These are phyloP conservation scores for Gobius niger DNA, from an alignment of 2,113 vertebrate genomes.

Conservation along the genomic window DNA sequence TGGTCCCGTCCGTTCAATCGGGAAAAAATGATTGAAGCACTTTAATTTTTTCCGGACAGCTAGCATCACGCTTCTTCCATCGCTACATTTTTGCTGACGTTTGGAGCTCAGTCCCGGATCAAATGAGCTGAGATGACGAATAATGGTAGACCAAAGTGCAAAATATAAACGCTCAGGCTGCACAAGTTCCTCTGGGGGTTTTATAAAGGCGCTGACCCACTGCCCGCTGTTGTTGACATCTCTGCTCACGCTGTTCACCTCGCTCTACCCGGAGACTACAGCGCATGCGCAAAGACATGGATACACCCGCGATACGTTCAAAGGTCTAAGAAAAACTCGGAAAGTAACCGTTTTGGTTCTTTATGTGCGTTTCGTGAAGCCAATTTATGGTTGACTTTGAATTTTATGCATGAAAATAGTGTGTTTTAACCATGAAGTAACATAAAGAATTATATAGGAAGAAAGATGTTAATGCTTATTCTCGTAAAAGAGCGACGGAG, in stretches of 20 bases:
- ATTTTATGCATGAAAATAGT: no score
- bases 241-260: conserved; percentile 37
- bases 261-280: not conserved
- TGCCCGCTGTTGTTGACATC: conserved; percentile 61
- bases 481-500: not conserved
- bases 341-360: not conserved
- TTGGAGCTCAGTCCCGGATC: not conserved
- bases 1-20: not conserved
- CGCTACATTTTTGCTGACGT: conserved; percentile 20
- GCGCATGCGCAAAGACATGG: conserved; percentile 33
- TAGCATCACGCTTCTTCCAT: conserved; percentile 25
- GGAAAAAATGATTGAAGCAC: conserved; percentile 1
- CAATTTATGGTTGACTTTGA: not conserved
- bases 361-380: not conserved
- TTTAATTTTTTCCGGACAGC: conserved; percentile 32
- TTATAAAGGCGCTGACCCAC: conserved; percentile 42
- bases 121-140: not conserved
- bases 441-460: no score
- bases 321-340: not conserved
- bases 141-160: fast-evolving
- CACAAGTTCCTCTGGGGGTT: not conserved
- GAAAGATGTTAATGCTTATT: not conserved
- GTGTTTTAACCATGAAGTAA: no score
- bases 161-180: not conserved
- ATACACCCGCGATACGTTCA: not conserved